Evolutionary conservation across 2,888 invertebrate genomes (phyloP), one percentile per base, ranked within the genome.

Genomic region (Macrosiphum euphorbiae): DNA sequence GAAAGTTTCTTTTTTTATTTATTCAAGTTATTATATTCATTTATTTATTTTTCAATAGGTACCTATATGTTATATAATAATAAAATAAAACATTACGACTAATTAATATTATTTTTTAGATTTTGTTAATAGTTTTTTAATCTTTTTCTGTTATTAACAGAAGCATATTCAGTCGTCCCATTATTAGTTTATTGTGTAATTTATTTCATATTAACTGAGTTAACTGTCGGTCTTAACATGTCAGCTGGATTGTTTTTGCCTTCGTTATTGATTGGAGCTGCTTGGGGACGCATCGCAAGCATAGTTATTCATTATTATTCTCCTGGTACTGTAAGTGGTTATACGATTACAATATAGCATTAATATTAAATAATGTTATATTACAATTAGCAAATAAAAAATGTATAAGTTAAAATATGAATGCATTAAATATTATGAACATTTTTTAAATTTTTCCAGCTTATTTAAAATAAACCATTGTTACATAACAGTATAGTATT

Each of bases 221-320:
- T 97, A 96, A 97, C 97, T 0, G 97, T 97, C 95, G 97, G 97
- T 4, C 95, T 97, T 58, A 96, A 96, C 89, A 96, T 97, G 11
- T 97, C 97, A 7, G 96, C 96, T 95, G 97, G 97, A 20, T 96
- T 97, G 50, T 97, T 97, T 95, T 97, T 97, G 95, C 97, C 97
- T 0, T 96, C 96, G 20, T 95, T 97, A 28, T 96, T 97, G 91
- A 96, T 96, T n/a, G 97, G 97, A 28, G 97, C 97, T 52, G 96
- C 97, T 44, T 97, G 97, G 97, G 97, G 97, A 24, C 95, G 97
- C 91, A 95, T 97, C n/a, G 95, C 96, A 67, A 97, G 97, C 91
- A 96, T 96, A 67, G 95, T 96, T 44, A 95, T 96, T 94, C 95
- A 96, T 94, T 94, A 95, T 91, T 94, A 95, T 52, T 95, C 95